These are phyloP conservation scores for Channallabes apus DNA, from an alignment of 2,797 vertebrate species.

Conservation along the genomic window DNA sequence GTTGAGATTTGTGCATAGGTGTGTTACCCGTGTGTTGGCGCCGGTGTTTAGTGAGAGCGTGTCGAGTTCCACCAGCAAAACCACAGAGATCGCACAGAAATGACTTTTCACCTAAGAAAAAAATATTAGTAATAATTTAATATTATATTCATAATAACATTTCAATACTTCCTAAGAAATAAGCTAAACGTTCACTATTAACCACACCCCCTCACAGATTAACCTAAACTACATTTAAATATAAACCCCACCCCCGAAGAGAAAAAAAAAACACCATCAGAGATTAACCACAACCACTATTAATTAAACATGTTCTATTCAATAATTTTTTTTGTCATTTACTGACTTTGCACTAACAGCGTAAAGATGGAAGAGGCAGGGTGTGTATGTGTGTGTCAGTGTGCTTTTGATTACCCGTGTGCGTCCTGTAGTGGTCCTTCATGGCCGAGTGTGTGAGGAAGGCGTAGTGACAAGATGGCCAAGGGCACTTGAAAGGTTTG, in stretches of 20 bases:
- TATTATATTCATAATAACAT: too few species aligned
- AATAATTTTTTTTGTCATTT: neutral
- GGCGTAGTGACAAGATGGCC: slow-evolving; percentile 95
- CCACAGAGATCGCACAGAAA: slow-evolving; percentile 99
- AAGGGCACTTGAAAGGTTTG: slow-evolving; percentile 93
- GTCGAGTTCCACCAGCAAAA: slow-evolving; percentile 94
- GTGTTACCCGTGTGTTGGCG: slow-evolving; percentile 92
- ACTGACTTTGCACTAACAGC: neutral
- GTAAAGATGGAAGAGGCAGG: neutral
- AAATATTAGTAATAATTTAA: too few species aligned
- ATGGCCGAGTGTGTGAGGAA: slow-evolving; percentile 96
- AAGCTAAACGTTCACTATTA: neutral
- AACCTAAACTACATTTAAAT: too few species aligned
- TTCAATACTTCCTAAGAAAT: neutral
- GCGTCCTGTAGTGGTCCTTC: slow-evolving; percentile 98
- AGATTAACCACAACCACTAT: neutral
- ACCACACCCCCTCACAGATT: neutral
- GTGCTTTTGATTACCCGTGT: slow-evolving; percentile 82
- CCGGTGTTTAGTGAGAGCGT: slow-evolving; percentile 96
- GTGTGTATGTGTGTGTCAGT: neutral
- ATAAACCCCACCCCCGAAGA: neutral
- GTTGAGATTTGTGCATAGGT: slow-evolving; percentile 17
- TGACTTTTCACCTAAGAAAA: slow-evolving; percentile 91
- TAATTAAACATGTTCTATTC: neutral
- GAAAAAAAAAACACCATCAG: neutral